Percentiles rank a stretch among this genome's conserved stretches.
Conservation (phyloP, 1,140 invertebrate species). For the Drosophila auraria region DNA sequence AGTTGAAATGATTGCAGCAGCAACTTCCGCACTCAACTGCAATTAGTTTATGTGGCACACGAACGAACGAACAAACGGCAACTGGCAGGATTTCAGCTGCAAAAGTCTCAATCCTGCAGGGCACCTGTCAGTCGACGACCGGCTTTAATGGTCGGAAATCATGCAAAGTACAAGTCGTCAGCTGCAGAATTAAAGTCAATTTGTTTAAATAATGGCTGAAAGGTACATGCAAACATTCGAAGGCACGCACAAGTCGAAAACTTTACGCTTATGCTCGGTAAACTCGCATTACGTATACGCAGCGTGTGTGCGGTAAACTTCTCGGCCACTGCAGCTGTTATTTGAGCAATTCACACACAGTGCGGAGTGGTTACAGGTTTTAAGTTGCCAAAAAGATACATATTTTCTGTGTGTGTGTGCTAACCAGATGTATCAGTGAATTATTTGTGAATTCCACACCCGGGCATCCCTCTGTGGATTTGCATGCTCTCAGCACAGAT, state of each 20-base stretch:
- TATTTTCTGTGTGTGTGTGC: conserved; percentile 8
- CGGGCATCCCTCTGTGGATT: conserved; percentile 28
- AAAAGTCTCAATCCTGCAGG: conserved; percentile 20
- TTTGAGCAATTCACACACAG: conserved; percentile 31
- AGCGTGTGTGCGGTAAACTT: conserved; percentile 51
- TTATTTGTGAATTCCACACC: conserved; percentile 27
- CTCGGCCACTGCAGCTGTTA: conserved; percentile 33
- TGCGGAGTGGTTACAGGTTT: background rate
- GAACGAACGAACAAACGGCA: background rate
- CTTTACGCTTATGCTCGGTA: conserved; percentile 41
- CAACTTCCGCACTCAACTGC: conserved; percentile 55
- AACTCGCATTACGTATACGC: conserved; percentile 67
- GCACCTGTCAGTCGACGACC: conserved; percentile 38
- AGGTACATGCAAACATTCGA: conserved; percentile 20
- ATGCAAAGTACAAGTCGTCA: conserved; percentile 62
- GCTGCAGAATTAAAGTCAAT: conserved; percentile 71
- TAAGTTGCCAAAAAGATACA: conserved; percentile 9
- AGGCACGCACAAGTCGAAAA: conserved; percentile 29
- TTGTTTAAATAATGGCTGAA: conserved; percentile 71
- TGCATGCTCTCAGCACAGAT: conserved; percentile 29
- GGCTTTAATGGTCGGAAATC: conserved; percentile 67
- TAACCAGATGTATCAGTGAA: conserved; percentile 32
- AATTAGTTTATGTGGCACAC: conserved; percentile 50
- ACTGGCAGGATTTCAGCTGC: conserved; percentile 27
- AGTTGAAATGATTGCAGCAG: conserved; percentile 52